Evolutionary conservation across 53 echinoderm and acorn worm species (phyloP), one percentile per base, ranked within the genome.

Genomic region (Paelopatides confundens): DNA sequence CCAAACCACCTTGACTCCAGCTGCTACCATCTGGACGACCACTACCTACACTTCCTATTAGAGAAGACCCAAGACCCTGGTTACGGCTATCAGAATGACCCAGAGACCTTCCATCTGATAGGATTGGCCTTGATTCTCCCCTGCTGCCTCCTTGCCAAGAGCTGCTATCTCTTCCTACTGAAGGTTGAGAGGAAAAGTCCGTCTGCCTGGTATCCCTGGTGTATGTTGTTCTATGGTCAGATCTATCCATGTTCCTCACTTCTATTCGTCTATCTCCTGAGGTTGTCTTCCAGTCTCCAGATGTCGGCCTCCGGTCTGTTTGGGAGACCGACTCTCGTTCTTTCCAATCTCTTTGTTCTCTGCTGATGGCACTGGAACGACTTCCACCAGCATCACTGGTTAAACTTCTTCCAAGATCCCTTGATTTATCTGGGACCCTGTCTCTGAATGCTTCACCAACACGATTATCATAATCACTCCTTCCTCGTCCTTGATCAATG

Each of bases 211-310:
- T 40, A 40, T 88, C 71, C 9, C 87, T 68, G 31, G 26, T 69
- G 76, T 86, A 91, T 27, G 71, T 29, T 35, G 87, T 62, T 35
- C 81, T 23, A 53, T 91, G 91, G 47, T 91, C 91, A n/a, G 85
- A 36, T 48, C 71, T 70, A 33, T 90, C 91, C 4, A 90, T 63
- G 30, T 50, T 83, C 50, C 91, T 62, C 35, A 91, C 63, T 76
- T 91, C 91, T 24, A 91, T 86, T 31, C 91, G 81, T 27, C 91
- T 69, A 53, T 91, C 91, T 63, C 87, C 62, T 63, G 82, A 71
- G 1, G 66, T 46, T 7, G 83, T 12, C 24, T 82, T 64, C 43
- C 70, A 86, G 28, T 88, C 64, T 39, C 64, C 65, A 64, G 35
- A 29, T 38, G 84, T 26, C n/a, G 11, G 79, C 35, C 79, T 79